These are phyloP conservation scores for Archips xylosteana DNA, from an alignment of 2,888 invertebrate genomes.

Conservation along the genomic window DNA sequence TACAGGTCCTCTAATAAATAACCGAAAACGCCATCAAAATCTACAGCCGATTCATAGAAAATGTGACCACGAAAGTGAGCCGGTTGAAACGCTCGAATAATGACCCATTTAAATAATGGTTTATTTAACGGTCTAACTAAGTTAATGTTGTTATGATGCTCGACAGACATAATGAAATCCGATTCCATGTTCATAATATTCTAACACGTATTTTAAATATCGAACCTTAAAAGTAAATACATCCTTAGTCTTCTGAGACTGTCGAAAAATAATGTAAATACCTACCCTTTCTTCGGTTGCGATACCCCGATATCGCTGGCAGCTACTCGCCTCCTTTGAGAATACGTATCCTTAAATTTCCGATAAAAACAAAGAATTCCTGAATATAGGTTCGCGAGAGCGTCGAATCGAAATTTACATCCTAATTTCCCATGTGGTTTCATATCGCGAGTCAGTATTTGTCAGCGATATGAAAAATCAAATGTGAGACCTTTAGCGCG, in stretches of 20 bases:
- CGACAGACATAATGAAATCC: no score
- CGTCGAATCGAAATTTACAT: slow-evolving; percentile 82
- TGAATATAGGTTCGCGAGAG: slow-evolving; percentile 74
- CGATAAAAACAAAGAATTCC: slow-evolving; percentile 82
- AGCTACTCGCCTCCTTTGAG: slow-evolving; percentile 65
- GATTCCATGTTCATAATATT: no score
- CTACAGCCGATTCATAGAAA: no score
- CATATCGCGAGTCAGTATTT: slow-evolving; percentile 63
- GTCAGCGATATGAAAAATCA: slow-evolving; percentile 76
- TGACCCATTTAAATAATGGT: no score
- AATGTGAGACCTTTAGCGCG: slow-evolving; percentile 47
- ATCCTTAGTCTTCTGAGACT: not conserved
- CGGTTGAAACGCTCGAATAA: no score
- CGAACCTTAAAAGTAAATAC: no score
- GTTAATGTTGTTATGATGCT: no score
- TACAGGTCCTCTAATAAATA: no score
- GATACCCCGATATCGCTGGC: slow-evolving; percentile 44
- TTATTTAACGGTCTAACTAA: no score
- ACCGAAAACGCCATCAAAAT: no score
- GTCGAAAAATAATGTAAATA: slow-evolving; percentile 8
- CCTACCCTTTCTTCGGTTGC: not conserved
- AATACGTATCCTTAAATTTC: slow-evolving; percentile 77
- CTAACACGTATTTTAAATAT: no score
- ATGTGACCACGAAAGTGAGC: no score
- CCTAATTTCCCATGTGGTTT: slow-evolving; percentile 83